These are phyloP conservation scores for Anarsia innoxiella DNA, from an alignment of 2,888 invertebrate genomes.

Conservation along the genomic window DNA sequence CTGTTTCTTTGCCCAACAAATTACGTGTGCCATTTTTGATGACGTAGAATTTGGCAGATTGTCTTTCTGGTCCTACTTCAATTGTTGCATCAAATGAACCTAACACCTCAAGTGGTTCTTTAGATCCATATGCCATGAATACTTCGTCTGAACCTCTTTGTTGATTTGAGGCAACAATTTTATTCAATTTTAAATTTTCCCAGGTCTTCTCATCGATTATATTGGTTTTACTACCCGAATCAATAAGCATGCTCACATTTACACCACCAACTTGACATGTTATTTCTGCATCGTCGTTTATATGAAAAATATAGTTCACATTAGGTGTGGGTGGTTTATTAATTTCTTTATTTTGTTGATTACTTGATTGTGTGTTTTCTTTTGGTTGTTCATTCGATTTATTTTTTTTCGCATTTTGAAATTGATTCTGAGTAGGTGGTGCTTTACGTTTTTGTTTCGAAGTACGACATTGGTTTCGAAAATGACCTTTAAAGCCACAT, in stretches of 20 bases:
- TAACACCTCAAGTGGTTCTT: conserved; percentile 16
- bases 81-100: conserved; percentile 21
- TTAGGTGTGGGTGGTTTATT: too few species aligned
- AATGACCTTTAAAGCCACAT: conserved; percentile 17
- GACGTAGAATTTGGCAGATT: conserved; percentile 17
- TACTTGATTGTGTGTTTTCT: neutral
- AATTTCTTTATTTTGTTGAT: too few species aligned
- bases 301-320: conserved; percentile 18
- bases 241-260: conserved; percentile 18
- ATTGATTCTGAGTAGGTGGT: neutral
- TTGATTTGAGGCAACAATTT: conserved; percentile 12
- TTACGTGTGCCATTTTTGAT: conserved; percentile 15
- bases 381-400: conserved; percentile 1
- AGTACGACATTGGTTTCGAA: conserved; percentile 13
- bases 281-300: conserved; percentile 16
- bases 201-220: conserved; percentile 18
- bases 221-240: conserved; percentile 21
- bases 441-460: conserved; percentile 8
- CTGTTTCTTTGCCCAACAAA: conserved; percentile 16
- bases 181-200: conserved; percentile 13
- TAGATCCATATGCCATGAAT: conserved; percentile 20
- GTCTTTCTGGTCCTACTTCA: neutral
- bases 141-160: conserved; percentile 13
- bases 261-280: conserved; percentile 17
- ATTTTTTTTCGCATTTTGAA: neutral